These are phyloP conservation scores for Ormyrus pomaceus DNA, from an alignment of 2,888 invertebrate genomes.

Conservation along the genomic window DNA sequence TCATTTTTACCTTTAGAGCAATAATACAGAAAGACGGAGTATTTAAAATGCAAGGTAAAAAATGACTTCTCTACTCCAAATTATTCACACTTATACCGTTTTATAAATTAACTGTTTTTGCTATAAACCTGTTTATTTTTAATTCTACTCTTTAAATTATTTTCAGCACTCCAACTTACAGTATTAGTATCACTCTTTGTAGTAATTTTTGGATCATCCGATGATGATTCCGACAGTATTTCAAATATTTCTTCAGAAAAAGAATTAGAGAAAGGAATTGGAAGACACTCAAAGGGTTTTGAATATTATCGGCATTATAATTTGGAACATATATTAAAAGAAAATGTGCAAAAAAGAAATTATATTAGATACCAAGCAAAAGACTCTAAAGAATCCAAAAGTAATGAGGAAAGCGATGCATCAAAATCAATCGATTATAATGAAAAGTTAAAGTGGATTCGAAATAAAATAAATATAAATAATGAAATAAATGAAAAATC, in stretches of 20 bases:
- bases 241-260: not conserved
- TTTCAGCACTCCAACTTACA: no score
- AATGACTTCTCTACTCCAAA: no score
- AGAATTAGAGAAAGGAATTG: not conserved
- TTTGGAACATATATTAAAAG: no score
- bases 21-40: no score
- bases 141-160: no score
- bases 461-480: not conserved
- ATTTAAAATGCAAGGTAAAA: no score
- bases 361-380: no score
- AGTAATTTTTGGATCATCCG: not conserved
- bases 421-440: not conserved
- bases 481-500: not conserved
- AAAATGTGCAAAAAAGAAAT: not conserved
- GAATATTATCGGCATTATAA: not conserved
- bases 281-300: not conserved
- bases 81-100: no score
- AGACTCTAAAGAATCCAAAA: not conserved
- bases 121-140: no score
- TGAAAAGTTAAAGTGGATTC: not conserved
- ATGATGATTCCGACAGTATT: not conserved
- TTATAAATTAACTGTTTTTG: no score
- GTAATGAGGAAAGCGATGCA: not conserved
- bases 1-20: not conserved
- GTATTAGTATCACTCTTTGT: not conserved